Evolutionary conservation across 2,888 invertebrate species (phyloP).

Genomic region (Cantharis nigra): DNA sequence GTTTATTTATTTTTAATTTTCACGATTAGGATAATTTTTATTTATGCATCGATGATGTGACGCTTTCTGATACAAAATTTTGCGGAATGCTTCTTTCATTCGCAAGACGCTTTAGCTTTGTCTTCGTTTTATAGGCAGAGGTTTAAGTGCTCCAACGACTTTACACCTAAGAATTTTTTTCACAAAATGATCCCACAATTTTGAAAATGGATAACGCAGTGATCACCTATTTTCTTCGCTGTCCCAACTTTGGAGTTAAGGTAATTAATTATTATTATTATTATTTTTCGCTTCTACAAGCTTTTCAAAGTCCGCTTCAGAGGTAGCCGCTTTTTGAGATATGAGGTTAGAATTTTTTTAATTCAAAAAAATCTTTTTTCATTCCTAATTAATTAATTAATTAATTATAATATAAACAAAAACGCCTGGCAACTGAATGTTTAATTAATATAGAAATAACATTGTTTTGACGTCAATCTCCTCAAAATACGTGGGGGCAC

Average conservation of each 20-base stretch:
- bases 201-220: background rate
- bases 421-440: background rate
- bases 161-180: background rate
- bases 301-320: background rate
- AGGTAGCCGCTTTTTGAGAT: background rate
- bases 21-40: background rate
- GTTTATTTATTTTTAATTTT: background rate
- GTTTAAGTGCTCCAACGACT: background rate
- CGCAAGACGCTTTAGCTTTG: background rate
- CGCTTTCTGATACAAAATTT: background rate
- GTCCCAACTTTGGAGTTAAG: background rate
- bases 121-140: background rate
- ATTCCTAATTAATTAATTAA: background rate
- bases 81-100: background rate
- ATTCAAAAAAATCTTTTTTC: background rate
- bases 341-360: background rate
- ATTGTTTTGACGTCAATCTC: background rate
- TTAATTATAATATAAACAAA: background rate
- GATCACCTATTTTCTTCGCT: background rate
- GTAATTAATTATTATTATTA: background rate
- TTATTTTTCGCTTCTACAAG: background rate
- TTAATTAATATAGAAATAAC: background rate
- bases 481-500: background rate
- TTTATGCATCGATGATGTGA: background rate
- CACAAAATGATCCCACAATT: background rate